These are phyloP conservation scores for Brachyptera risi DNA, from an alignment of 2,888 invertebrate species.

Conservation along the genomic window DNA sequence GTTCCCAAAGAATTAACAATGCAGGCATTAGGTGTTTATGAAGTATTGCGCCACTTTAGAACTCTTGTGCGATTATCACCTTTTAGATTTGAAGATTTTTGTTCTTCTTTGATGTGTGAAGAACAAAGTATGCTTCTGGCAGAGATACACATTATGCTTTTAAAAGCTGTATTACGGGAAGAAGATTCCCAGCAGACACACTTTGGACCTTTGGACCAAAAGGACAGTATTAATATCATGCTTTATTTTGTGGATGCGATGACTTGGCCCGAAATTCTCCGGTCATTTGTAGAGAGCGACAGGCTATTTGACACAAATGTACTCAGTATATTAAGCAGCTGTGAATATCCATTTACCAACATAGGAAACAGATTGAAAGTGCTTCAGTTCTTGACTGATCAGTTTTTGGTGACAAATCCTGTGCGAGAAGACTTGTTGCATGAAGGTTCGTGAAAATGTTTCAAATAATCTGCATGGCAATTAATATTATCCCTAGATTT, in stretches of 20 bases:
- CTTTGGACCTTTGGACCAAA: slow-evolving; percentile 94
- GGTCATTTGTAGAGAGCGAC: slow-evolving; percentile 90
- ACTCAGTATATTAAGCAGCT: slow-evolving; percentile 62
- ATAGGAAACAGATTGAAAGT: slow-evolving; percentile 76
- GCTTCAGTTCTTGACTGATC: slow-evolving; percentile 88
- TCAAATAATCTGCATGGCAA: too few species aligned
- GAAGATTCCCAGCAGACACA: slow-evolving; percentile 93
- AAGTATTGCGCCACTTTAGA: slow-evolving; percentile 90
- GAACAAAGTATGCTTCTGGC: slow-evolving; percentile 88
- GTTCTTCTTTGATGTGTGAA: slow-evolving; percentile 85
- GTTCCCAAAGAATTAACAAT: slow-evolving; percentile 73
- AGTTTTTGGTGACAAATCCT: slow-evolving; percentile 88
- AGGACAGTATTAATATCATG: slow-evolving; percentile 93
- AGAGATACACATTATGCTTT: slow-evolving; percentile 90
- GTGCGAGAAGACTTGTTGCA: slow-evolving; percentile 90
- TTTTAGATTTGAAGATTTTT: slow-evolving; percentile 95
- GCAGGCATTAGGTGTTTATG: slow-evolving; percentile 85
- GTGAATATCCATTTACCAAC: slow-evolving; percentile 84
- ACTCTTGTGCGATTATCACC: slow-evolving; percentile 89
- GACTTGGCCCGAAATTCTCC: slow-evolving; percentile 93
- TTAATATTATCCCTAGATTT: too few species aligned
- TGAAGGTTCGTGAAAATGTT: slow-evolving; percentile 73
- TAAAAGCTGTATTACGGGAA: slow-evolving; percentile 86
- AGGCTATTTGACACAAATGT: slow-evolving; percentile 70
- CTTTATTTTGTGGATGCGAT: slow-evolving; percentile 90